Percentiles rank a stretch among this genome's conserved stretches.
phyloP scores from a whole-genome alignment of 1,140 invertebrate genomes.

The Pogonognathellus flavescens region DNA sequence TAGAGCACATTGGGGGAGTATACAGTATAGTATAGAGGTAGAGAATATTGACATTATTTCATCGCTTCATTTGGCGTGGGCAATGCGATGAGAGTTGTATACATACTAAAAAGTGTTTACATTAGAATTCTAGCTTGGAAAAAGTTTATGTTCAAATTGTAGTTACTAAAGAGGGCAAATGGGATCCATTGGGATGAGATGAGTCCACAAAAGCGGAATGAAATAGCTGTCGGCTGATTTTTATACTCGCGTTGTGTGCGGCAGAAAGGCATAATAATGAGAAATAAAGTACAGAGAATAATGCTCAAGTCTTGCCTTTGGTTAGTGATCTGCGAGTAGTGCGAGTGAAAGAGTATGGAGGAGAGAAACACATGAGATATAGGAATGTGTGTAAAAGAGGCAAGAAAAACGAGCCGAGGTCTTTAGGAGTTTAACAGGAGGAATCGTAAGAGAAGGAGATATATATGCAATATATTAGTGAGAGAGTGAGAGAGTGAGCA shows the following conservation, averaged over 20 bases:
- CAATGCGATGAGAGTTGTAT: too few species aligned
- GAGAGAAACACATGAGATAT: constrained; percentile 1
- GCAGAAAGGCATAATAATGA: constrained; percentile 19
- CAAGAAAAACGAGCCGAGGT: constrained; percentile 5
- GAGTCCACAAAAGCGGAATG: constrained; percentile 10
- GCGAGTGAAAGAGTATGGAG: background rate
- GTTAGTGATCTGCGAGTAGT: background rate
- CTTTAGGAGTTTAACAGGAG: background rate
- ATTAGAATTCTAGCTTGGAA: background rate
- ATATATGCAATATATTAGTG: too few species aligned
- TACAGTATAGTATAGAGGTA: too few species aligned
- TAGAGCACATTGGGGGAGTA: too few species aligned
- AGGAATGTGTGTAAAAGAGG: background rate
- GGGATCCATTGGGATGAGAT: constrained; percentile 20
- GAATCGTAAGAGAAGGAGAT: too few species aligned
- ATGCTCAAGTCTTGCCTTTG: background rate
- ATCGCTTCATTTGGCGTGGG: too few species aligned
- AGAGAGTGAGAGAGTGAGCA: too few species aligned
- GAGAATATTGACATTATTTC: too few species aligned
- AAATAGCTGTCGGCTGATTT: constrained; percentile 35
- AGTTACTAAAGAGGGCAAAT: constrained; percentile 33
- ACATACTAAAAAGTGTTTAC: background rate
- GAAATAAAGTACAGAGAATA: constrained; percentile 10
- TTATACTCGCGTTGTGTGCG: background rate
- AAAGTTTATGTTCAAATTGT: constrained; percentile 24